Percentiles rank a stretch among this genome's conserved stretches.
phyloP scores from a whole-genome alignment of 2,888 invertebrate genomes.

The Hesperia comma region DNA sequence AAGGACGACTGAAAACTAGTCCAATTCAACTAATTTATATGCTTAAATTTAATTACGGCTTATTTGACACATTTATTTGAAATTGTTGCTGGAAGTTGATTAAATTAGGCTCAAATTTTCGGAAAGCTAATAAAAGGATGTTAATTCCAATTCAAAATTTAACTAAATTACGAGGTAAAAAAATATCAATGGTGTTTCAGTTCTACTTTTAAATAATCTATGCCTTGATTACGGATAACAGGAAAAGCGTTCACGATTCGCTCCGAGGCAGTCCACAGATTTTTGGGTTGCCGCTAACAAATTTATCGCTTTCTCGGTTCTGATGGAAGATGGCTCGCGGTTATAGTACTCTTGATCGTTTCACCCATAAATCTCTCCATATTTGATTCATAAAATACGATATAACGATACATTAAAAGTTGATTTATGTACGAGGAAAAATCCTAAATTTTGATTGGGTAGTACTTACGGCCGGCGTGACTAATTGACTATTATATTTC shows the following conservation, averaged over 20 bases:
- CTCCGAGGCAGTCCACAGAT: constrained; percentile 55
- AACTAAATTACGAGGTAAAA: too few relatives aligned
- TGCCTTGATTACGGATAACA: constrained; percentile 28
- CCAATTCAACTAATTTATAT: too few relatives aligned
- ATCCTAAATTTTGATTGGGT: constrained; percentile 15
- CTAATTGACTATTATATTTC: constrained; percentile 10
- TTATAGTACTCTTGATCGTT: constrained; percentile 43
- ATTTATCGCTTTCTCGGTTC: constrained; percentile 55
- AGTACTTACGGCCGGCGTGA: background rate
- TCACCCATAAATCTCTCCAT: constrained; percentile 39
- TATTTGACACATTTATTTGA: too few relatives aligned
- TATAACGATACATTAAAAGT: constrained; percentile 25
- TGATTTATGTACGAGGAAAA: constrained; percentile 32
- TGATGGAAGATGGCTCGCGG: constrained; percentile 54
- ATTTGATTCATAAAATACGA: constrained; percentile 41
- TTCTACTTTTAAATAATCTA: background rate
- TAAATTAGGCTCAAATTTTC: too few relatives aligned
- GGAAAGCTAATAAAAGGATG: too few relatives aligned
- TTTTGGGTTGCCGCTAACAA: constrained; percentile 49
- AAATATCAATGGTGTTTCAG: too few relatives aligned
- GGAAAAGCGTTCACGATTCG: constrained; percentile 50
- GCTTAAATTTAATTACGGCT: too few relatives aligned
- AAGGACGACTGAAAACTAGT: too few relatives aligned
- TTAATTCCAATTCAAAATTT: too few relatives aligned
- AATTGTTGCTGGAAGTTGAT: too few relatives aligned